Evolutionary conservation across 1,140 invertebrate species (phyloP).

Genomic region (Caenorhabditis tropicalis): DNA sequence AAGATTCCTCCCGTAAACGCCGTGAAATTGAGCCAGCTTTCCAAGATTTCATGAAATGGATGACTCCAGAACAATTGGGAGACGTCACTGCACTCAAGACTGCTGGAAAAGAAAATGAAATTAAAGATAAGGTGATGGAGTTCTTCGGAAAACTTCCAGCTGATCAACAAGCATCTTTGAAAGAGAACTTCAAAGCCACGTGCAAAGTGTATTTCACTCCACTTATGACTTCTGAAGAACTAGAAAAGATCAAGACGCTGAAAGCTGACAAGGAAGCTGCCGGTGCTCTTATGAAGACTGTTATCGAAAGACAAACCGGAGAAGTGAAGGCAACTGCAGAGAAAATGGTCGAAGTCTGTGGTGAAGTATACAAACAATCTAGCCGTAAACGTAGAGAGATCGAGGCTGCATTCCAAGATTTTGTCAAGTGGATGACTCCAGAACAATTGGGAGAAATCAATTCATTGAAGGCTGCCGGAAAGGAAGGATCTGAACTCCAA

Average conservation of each 20-base stretch:
- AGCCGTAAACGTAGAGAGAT: constrained; percentile 36
- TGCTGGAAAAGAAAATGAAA: constrained; percentile 13
- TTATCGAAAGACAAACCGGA: constrained; percentile 28
- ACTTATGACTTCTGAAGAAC: constrained; percentile 24
- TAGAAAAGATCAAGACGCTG: constrained; percentile 15
- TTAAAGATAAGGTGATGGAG: constrained; percentile 10
- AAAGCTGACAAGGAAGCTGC: constrained; percentile 36
- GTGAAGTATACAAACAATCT: constrained; percentile 9
- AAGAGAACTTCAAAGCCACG: constrained; percentile 47
- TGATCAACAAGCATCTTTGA: constrained; percentile 28
- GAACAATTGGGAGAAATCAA: constrained; percentile 34
- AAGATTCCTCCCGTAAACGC: not conserved
- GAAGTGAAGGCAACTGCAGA: constrained; percentile 43
- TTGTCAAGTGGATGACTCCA: constrained; percentile 47
- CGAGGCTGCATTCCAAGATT: constrained; percentile 32
- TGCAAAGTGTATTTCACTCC: constrained; percentile 41
- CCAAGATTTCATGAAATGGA: constrained; percentile 43
- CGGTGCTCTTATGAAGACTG: not conserved
- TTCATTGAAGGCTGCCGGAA: constrained; percentile 32
- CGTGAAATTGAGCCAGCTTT: constrained; percentile 28
- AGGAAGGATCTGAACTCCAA: constrained; percentile 21
- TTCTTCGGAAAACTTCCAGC: constrained; percentile 40
- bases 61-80: constrained; percentile 41
- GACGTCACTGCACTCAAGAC: constrained; percentile 2
- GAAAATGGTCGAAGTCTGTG: constrained; percentile 47